phyloP scores from a whole-genome alignment of 2,888 invertebrate genomes.

The Myopa testacea region DNA sequence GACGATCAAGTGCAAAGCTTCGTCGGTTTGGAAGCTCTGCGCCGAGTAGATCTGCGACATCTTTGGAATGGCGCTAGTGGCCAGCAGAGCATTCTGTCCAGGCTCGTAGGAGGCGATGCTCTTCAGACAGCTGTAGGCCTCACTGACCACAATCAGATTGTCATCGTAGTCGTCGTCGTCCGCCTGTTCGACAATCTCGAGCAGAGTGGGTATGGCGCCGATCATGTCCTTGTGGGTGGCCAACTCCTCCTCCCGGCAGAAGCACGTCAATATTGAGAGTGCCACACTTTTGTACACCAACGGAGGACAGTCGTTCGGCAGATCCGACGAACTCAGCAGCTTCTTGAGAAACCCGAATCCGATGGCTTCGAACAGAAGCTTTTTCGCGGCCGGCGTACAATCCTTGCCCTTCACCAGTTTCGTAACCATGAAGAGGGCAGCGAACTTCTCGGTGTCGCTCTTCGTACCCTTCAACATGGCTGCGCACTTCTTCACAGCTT shows the following conservation, averaged over 20 bases:
- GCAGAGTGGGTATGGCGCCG: conserved; percentile 82
- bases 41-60: conserved; percentile 89
- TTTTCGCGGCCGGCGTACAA: conserved; percentile 81
- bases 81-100: conserved; percentile 83
- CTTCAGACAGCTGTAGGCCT: conserved; percentile 86
- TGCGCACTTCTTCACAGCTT: conserved; percentile 86
- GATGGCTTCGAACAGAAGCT: conserved; percentile 87
- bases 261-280: conserved; percentile 85
- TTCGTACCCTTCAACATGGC: conserved; percentile 82
- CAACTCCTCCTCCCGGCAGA: conserved; percentile 84
- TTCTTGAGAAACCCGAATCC: conserved; percentile 88
- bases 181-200: conserved; percentile 85
- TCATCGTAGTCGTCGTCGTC: conserved; percentile 89
- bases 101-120: conserved; percentile 82
- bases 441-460: conserved; percentile 91
- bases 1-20: conserved; percentile 84
- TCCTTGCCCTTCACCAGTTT: conserved; percentile 88
- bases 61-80: conserved; percentile 82
- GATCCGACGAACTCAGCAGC: conserved; percentile 79
- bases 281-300: conserved; percentile 92
- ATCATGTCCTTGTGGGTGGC: conserved; percentile 87
- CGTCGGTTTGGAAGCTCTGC: conserved; percentile 90
- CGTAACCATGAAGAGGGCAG: conserved; percentile 91
- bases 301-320: conserved; percentile 89
- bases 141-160: conserved; percentile 86